These are phyloP conservation scores for Andrena bicolor DNA, from an alignment of 2,888 invertebrate species.

Conservation along the genomic window DNA sequence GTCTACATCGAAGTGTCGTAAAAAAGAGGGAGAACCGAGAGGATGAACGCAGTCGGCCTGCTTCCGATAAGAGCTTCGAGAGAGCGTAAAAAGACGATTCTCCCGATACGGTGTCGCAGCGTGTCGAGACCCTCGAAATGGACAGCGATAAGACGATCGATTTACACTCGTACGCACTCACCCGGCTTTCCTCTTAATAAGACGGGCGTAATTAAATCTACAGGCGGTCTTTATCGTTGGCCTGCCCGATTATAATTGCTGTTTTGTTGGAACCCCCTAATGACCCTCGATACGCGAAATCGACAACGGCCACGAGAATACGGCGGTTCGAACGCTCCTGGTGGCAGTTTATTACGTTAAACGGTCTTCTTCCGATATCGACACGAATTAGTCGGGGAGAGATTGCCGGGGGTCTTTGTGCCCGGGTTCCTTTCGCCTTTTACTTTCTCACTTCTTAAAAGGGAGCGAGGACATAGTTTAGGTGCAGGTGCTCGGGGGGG, in stretches of 20 bases:
- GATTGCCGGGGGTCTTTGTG: slow-evolving; percentile 17
- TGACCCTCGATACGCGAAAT: slow-evolving; percentile 9
- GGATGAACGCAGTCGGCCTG: slow-evolving; percentile 1
- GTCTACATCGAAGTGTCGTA: slow-evolving; percentile 25
- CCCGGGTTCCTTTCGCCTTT: neutral
- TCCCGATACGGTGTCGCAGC: slow-evolving; percentile 14
- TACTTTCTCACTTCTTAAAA: slow-evolving; percentile 46
- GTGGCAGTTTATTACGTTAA: slow-evolving; percentile 55
- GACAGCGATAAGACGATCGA: slow-evolving; percentile 52
- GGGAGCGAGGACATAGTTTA: slow-evolving; percentile 35
- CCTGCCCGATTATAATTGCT: slow-evolving; percentile 49
- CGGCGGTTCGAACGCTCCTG: slow-evolving; percentile 5
- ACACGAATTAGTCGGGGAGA: slow-evolving; percentile 48
- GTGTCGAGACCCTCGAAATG: slow-evolving; percentile 18
- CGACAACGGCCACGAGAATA: neutral
- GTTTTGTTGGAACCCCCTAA: slow-evolving; percentile 41
- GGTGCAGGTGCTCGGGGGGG: slow-evolving; percentile 60
- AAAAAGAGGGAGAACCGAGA: neutral
- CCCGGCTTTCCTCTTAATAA: slow-evolving; percentile 22
- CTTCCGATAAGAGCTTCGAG: slow-evolving; percentile 51
- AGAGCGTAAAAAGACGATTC: slow-evolving; percentile 47
- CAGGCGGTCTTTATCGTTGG: slow-evolving; percentile 41
- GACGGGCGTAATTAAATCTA: slow-evolving; percentile 58
- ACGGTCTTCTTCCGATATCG: slow-evolving; percentile 46
- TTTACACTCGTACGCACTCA: slow-evolving; percentile 35